Evolutionary conservation across 2,797 vertebrate genomes (phyloP), one percentile per base, ranked within the genome.

Genomic region (Oophaga sylvatica): DNA sequence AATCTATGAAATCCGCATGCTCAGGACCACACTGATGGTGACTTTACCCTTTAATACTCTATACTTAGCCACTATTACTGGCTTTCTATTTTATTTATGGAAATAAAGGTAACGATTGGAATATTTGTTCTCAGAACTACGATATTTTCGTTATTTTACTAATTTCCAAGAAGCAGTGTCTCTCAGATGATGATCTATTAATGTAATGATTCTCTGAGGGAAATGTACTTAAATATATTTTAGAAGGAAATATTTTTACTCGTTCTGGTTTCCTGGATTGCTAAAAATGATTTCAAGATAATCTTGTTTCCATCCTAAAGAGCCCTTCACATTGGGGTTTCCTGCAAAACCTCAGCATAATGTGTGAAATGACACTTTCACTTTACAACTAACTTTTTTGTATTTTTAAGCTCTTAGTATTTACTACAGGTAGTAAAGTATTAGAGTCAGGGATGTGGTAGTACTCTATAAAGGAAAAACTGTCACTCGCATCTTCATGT

Each of bases 351-450:
- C 86, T 82, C 86, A 87, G 20, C 71, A 57, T 45, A 78, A 83
- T 6, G 80, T 82, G 80, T 82, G 70, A 87, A 75, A 35, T 83
- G 5, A 68, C 71, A 87, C 86, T 87, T 87, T 83, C 73, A 78
- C 86, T 83, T 77, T 78, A 57, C 26, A 73, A 53, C 41, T 26
- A 22, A 81, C 26, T 53, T 81, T 26, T 22, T 67, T 12, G 41
- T 78, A 13, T 29, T 2, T 63, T 77, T 85, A 7, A 77, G 29
- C 15, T 31, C n/a, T 59, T 59, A 22, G 19, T 65, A 16, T 41
- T 81, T 62, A 10, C 35, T 65, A 56, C 22, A n/a, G 22, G 45
- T 48, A 80, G 31, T 63, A 5, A 62, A 6, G 11, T 19, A 22
- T 35, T 9, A 29, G n/a, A 26, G 17, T 63, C 19, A n/a, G 22